These are phyloP conservation scores for Euplexia lucipara DNA, from an alignment of 2,888 invertebrate genomes.

Conservation along the genomic window DNA sequence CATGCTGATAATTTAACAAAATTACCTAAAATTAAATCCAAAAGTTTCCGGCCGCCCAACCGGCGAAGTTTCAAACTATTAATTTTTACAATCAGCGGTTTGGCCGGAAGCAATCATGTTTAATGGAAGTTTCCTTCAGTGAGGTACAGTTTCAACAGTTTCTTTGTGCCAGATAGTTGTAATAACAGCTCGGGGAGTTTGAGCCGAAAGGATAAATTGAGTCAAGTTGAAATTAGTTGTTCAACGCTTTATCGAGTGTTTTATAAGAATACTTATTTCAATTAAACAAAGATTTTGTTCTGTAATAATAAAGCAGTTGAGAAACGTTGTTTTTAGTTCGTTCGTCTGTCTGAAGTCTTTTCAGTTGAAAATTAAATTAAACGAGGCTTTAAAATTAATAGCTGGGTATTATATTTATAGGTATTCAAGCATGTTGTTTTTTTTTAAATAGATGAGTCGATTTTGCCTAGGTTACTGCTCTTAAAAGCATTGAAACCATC, in stretches of 20 bases:
- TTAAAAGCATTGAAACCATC: too few relatives aligned
- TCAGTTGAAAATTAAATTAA: neutral
- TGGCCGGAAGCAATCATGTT: slow-evolving; percentile 59
- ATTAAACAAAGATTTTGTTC: slow-evolving; percentile 30
- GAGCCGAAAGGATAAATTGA: slow-evolving; percentile 54
- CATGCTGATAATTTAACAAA: slow-evolving; percentile 9
- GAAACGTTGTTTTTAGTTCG: neutral
- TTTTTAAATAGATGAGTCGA: too few relatives aligned
- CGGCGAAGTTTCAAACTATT: slow-evolving; percentile 51
- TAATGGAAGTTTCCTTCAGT: slow-evolving; percentile 54
- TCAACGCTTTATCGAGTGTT: slow-evolving; percentile 43
- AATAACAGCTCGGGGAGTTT: slow-evolving; percentile 61
- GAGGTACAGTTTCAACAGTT: slow-evolving; percentile 58
- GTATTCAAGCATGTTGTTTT: too few relatives aligned
- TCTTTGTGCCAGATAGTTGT: slow-evolving; percentile 61
- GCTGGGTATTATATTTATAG: too few relatives aligned
- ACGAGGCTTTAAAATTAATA: too few relatives aligned
- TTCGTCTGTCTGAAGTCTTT: neutral
- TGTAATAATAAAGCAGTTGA: neutral
- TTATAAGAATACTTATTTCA: slow-evolving; percentile 30
- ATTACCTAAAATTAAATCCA: slow-evolving; percentile 29
- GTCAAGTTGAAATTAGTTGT: slow-evolving; percentile 51
- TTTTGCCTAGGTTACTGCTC: too few relatives aligned
- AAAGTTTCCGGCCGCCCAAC: slow-evolving; percentile 28
- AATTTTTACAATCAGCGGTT: slow-evolving; percentile 60